Percentiles rank a stretch among this genome's conserved stretches.
phyloP scores from a whole-genome alignment of 2,888 invertebrate species.

The Melinopterus prodromus region DNA sequence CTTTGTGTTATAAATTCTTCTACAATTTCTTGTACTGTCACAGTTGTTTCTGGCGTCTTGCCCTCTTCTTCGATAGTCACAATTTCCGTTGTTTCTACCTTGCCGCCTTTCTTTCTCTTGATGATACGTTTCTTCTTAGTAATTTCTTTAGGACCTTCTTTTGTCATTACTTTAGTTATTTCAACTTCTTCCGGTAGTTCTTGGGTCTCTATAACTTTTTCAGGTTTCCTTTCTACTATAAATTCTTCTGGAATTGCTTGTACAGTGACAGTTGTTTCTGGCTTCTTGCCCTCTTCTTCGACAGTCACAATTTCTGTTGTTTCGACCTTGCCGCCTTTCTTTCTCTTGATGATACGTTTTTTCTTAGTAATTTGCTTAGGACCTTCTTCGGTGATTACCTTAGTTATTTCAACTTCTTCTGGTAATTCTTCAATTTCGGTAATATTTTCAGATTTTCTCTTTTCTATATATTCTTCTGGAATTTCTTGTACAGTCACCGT shows the following conservation, averaged over 20 bases:
- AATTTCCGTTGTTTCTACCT: too few species aligned
- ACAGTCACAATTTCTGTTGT: slow-evolving; percentile 57
- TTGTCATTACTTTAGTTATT: too few species aligned
- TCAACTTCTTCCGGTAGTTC: too few species aligned
- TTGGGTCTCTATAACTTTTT: slow-evolving; percentile 24
- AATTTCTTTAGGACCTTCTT: too few species aligned
- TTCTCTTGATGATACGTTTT: slow-evolving; percentile 58
- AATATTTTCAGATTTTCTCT: slow-evolving; percentile 23
- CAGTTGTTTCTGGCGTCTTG: too few species aligned
- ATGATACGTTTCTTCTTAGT: too few species aligned
- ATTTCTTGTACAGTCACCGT: slow-evolving; percentile 51
- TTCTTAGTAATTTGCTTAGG: slow-evolving; percentile 39
- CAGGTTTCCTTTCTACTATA: slow-evolving; percentile 41
- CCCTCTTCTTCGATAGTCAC: too few species aligned
- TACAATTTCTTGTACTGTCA: too few species aligned
- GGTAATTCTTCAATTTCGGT: slow-evolving; percentile 39
- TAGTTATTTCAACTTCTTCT: slow-evolving; percentile 34
- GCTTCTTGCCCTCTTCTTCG: slow-evolving; percentile 53
- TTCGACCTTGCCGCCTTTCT: slow-evolving; percentile 58
- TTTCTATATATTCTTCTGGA: slow-evolving; percentile 34
- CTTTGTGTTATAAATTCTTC: slow-evolving; percentile 30
- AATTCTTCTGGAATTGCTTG: slow-evolving; percentile 50
- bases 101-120: too few species aligned
- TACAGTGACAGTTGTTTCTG: slow-evolving; percentile 53
- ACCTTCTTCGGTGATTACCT: slow-evolving; percentile 37